Evolutionary conservation across 2,888 invertebrate genomes (phyloP).

Genomic region (Mythimna ferrago): DNA sequence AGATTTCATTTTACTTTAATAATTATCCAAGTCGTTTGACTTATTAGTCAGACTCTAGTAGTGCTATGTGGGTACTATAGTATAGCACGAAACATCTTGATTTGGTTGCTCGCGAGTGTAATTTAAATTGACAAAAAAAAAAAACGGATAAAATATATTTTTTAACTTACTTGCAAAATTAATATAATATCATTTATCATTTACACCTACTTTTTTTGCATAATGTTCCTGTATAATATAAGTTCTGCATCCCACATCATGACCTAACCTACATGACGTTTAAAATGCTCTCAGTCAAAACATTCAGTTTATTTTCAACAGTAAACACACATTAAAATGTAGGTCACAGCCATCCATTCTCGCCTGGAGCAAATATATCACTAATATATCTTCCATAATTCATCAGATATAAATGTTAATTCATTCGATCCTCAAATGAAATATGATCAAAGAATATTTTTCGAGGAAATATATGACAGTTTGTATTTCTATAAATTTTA

Average conservation of each 20-base stretch:
- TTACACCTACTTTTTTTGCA: neutral
- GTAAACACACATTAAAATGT: constrained; percentile 22
- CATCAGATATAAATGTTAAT: constrained; percentile 29
- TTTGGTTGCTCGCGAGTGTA: too few relatives aligned
- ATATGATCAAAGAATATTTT: constrained; percentile 22
- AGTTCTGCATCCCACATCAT: neutral
- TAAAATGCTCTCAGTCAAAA: neutral
- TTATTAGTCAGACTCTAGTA: too few relatives aligned
- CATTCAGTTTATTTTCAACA: constrained; percentile 22
- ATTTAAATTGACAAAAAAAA: too few relatives aligned
- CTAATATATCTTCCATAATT: constrained; percentile 50
- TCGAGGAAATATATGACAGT: constrained; percentile 12
- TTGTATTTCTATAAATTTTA: constrained; percentile 41
- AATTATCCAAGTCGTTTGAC: too few relatives aligned
- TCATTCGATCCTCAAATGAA: constrained; percentile 48
- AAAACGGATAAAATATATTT: too few relatives aligned
- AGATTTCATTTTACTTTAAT: too few relatives aligned
- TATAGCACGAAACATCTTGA: too few relatives aligned
- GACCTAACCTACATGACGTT: constrained; percentile 9
- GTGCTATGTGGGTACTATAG: too few relatives aligned
- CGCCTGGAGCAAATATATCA: constrained; percentile 26
- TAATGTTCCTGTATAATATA: too few relatives aligned
- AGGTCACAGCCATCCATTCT: constrained; percentile 22
- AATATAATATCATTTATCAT: too few relatives aligned
- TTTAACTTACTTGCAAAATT: too few relatives aligned